Evolutionary conservation across 2,797 vertebrate species (phyloP).

Genomic region (Lagocephalus sceleratus): DNA sequence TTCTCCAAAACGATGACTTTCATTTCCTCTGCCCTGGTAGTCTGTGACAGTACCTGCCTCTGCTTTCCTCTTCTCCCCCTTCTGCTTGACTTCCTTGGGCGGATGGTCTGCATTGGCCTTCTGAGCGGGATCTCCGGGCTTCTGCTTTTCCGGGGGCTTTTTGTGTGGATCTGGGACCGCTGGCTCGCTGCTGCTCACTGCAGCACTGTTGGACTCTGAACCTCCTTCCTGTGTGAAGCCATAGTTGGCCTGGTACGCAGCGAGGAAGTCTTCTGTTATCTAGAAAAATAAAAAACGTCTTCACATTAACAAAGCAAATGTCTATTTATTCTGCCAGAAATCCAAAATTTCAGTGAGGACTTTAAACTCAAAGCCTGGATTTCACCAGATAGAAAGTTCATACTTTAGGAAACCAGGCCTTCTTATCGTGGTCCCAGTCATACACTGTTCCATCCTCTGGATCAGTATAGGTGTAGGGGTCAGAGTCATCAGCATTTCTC

Average conservation of each 20-base stretch:
- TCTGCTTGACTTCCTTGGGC: slow-evolving; percentile 69
- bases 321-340: neutral
- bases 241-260: slow-evolving; percentile 93
- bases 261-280: slow-evolving; percentile 95
- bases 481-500: slow-evolving; percentile 52
- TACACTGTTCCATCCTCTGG: slow-evolving; percentile 82
- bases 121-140: slow-evolving; percentile 10
- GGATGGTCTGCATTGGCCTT: slow-evolving; percentile 18
- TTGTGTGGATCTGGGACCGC: slow-evolving; percentile 23
- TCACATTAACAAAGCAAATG: slow-evolving; percentile 5
- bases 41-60: slow-evolving; percentile 77
- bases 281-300: slow-evolving; percentile 51
- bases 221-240: slow-evolving; percentile 81
- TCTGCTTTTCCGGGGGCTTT: slow-evolving; percentile 33
- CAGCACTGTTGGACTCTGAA: slow-evolving; percentile 60
- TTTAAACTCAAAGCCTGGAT: neutral
- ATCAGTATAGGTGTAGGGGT: slow-evolving; percentile 78
- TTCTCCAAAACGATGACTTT: neutral
- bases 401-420: slow-evolving; percentile 74
- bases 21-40: neutral
- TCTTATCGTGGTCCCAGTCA: slow-evolving; percentile 87
- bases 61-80: slow-evolving; percentile 89
- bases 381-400: slow-evolving; percentile 1
- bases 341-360: neutral
- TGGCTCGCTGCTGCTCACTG: slow-evolving; percentile 22